Evolutionary conservation across 2,113 vertebrate species (phyloP), one percentile per base, ranked within the genome.

Genomic region (Charina bottae): DNA sequence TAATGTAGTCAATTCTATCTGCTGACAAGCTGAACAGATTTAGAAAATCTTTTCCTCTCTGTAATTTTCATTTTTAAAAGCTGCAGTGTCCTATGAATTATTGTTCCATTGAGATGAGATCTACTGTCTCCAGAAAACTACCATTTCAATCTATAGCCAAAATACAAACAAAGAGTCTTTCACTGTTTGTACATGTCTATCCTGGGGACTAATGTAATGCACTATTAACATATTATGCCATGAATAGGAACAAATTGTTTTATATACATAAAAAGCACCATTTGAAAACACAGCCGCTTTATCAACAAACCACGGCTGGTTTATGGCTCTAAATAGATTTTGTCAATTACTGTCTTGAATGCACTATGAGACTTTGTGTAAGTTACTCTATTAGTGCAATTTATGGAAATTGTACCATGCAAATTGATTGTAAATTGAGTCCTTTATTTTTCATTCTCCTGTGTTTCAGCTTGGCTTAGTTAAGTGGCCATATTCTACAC

Each of bases 311-410:
- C 24, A 94, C 91, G 1, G 33, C 72, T 28, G 91, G 21, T 56
- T 95, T 96, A 94, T 95, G 96, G 91, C 91, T 94, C 93, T 95
- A 96, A 96, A 95, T 93, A 88, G 93, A 95, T 96, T 96, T 95
- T 92, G 93, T 93, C 96, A 96, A 95, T 94, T 92, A 55, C 26
- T 93, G 28, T 96, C 87, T 72, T 93, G 95, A 96, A 95, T 92
- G 93, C 87, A 94, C 87, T 89, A 92, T 85, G 62, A 93, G 94
- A 95, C 91, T 96, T 96, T 96, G 96, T 95, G 96, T 95, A 96
- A 95, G 95, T 96, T 96, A 93, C 87, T 93, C 93, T 96, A 96
- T 96, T 96, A 96, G 46, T 85, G 93, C 89, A 94, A 96, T 96
- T 96, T 96, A 96, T 96, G 94, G 92, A 96, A 95, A 96, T 93